phyloP scores from a whole-genome alignment of 64 coral and sea anemone species.

The Catalaphyllia jardinei region DNA sequence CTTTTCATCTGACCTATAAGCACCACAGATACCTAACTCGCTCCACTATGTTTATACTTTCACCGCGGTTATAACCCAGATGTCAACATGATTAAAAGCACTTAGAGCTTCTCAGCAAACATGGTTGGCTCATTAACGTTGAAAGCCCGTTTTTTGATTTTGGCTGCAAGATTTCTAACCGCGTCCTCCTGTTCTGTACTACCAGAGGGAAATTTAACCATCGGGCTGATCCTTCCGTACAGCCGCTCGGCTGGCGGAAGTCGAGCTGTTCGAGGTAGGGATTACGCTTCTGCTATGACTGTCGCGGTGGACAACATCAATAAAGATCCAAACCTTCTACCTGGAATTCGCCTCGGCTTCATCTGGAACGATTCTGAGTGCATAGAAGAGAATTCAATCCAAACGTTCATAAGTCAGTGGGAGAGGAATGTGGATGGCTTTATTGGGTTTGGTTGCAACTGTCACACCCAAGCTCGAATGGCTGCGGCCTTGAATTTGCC shows the following conservation, averaged over 20 bases:
- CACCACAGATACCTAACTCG: too few species aligned
- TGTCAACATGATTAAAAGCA: not conserved
- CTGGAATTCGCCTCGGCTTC: slow-evolving; percentile 63
- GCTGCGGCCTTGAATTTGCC: slow-evolving; percentile 82
- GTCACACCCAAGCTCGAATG: slow-evolving; percentile 69
- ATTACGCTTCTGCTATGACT: slow-evolving; percentile 61
- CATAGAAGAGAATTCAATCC: slow-evolving; percentile 61
- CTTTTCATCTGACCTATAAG: too few species aligned
- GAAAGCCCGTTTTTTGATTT: not conserved
- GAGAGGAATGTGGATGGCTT: slow-evolving; percentile 75
- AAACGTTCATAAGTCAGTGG: slow-evolving; percentile 50
- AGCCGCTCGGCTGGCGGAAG: not conserved
- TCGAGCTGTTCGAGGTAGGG: slow-evolving; percentile 19
- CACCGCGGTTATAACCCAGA: not conserved
- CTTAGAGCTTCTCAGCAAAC: not conserved
- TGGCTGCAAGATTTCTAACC: not conserved
- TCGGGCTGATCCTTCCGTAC: slow-evolving; percentile 75
- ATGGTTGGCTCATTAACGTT: not conserved
- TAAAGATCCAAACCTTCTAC: slow-evolving; percentile 44
- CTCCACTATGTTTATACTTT: not conserved
- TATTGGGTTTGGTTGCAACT: slow-evolving; percentile 87
- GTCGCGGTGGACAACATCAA: slow-evolving; percentile 82
- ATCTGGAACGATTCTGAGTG: slow-evolving; percentile 87
- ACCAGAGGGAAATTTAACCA: slow-evolving; percentile 67
- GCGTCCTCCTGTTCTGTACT: not conserved